These are phyloP conservation scores for Eupsilia transversa DNA, from an alignment of 2,888 invertebrate genomes.

Conservation along the genomic window DNA sequence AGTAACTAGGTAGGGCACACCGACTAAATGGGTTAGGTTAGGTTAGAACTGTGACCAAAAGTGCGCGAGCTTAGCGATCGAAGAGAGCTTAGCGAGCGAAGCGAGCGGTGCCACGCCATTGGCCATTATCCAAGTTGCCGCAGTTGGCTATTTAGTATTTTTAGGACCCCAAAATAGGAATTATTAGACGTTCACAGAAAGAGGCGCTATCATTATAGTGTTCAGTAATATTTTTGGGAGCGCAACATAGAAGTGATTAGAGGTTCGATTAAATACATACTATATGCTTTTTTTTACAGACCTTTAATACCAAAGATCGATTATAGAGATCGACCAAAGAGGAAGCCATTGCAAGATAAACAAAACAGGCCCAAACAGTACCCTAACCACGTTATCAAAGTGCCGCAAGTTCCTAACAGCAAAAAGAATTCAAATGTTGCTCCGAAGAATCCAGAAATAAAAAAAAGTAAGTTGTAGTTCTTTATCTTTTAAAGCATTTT, in stretches of 20 bases:
- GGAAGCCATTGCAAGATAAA: neutral
- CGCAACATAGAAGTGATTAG: neutral
- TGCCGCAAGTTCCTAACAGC: neutral
- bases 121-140: neutral
- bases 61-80: neutral
- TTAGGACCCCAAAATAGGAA: neutral
- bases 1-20: too few relatives aligned
- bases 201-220: neutral
- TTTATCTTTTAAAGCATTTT: too few relatives aligned
- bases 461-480: neutral
- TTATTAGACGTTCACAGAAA: neutral
- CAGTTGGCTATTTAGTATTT: neutral
- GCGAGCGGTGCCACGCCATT: neutral
- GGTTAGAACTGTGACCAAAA: neutral
- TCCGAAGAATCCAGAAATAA: neutral
- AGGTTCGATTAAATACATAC: neutral
- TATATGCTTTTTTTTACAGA: neutral
- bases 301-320: neutral
- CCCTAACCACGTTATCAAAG: neutral
- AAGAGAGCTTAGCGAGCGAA: neutral
- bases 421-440: neutral
- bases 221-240: neutral
- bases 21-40: neutral
- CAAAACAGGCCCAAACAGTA: neutral
- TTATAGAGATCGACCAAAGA: neutral